phyloP scores from a whole-genome alignment of 2,888 invertebrate genomes.

The Drosophila prolongata region DNA sequence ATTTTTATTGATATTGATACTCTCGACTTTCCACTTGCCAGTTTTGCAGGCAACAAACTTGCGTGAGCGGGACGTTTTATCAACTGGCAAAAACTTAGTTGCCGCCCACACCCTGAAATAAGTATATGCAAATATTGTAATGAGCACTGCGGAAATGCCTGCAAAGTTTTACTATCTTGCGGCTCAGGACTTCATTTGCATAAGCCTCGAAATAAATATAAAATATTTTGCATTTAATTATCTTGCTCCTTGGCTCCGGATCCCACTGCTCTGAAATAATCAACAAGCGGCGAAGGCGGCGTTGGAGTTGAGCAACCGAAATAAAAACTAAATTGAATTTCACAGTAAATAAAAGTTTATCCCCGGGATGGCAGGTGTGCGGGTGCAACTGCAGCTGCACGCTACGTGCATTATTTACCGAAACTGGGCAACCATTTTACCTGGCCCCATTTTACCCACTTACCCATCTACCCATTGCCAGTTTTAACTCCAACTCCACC shows the following conservation, averaged over 20 bases:
- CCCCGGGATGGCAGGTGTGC: slow-evolving; percentile 20
- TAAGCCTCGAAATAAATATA: slow-evolving; percentile 74
- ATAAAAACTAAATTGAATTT: slow-evolving; percentile 51
- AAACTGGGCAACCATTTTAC: slow-evolving; percentile 22
- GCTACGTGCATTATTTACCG: slow-evolving; percentile 44
- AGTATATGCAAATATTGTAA: slow-evolving; percentile 65
- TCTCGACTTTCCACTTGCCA: slow-evolving; percentile 41
- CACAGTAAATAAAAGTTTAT: slow-evolving; percentile 62
- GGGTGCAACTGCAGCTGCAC: slow-evolving; percentile 10
- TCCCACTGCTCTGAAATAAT: slow-evolving; percentile 12
- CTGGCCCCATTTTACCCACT: neutral
- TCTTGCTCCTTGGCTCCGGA: slow-evolving; percentile 14
- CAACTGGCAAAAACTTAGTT: slow-evolving; percentile 37
- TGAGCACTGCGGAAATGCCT: slow-evolving; percentile 46
- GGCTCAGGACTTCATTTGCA: slow-evolving; percentile 69
- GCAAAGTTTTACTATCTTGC: slow-evolving; percentile 69
- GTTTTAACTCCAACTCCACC: slow-evolving; percentile 16
- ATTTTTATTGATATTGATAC: slow-evolving; percentile 78
- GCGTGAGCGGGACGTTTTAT: slow-evolving; percentile 32
- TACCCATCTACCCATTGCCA: neutral
- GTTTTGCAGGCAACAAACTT: slow-evolving; percentile 32
- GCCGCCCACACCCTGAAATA: slow-evolving; percentile 33
- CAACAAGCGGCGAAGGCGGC: slow-evolving; percentile 39
- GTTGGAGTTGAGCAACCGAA: slow-evolving; percentile 23
- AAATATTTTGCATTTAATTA: slow-evolving; percentile 80